Percentiles rank a stretch among this genome's conserved stretches.
phyloP scores from a whole-genome alignment of 1,140 invertebrate species.

The Lepidurus couesii region DNA sequence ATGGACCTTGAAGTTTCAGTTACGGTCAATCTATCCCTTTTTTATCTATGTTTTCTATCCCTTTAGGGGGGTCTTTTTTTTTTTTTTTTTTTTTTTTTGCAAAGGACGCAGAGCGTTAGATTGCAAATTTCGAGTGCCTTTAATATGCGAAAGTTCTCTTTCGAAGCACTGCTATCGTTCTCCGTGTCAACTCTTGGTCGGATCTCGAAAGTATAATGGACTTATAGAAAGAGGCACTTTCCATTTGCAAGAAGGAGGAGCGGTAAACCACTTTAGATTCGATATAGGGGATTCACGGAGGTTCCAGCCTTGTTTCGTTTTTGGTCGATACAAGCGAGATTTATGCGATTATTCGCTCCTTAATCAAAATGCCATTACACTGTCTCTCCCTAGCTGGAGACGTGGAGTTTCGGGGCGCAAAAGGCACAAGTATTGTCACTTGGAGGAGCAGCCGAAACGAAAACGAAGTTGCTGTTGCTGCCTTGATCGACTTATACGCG shows the following conservation, averaged over 20 bases:
- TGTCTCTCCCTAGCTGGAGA: neutral
- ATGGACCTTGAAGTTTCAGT: no score
- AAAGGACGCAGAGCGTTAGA: no score
- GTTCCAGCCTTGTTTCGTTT: neutral
- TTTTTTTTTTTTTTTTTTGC: no score
- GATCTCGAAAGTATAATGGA: neutral
- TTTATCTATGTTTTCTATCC: no score
- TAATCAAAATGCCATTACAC: constrained; percentile 3
- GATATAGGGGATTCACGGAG: neutral
- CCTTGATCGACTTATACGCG: neutral
- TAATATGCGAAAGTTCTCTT: no score
- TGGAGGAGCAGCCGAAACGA: neutral
- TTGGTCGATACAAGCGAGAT: constrained; percentile 15
- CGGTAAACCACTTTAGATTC: neutral
- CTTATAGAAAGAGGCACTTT: neutral
- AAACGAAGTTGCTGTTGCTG: constrained; percentile 3
- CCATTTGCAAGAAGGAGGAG: neutral
- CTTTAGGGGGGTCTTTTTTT: no score
- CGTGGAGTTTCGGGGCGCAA: neutral
- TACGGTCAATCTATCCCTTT: no score
- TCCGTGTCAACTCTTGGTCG: neutral
- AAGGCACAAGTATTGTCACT: neutral
- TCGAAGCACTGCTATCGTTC: neutral
- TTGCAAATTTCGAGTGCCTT: no score
- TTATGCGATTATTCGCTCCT: neutral